These are phyloP conservation scores for Eucriotettix oculatus DNA, from an alignment of 2,888 invertebrate genomes.

Conservation along the genomic window DNA sequence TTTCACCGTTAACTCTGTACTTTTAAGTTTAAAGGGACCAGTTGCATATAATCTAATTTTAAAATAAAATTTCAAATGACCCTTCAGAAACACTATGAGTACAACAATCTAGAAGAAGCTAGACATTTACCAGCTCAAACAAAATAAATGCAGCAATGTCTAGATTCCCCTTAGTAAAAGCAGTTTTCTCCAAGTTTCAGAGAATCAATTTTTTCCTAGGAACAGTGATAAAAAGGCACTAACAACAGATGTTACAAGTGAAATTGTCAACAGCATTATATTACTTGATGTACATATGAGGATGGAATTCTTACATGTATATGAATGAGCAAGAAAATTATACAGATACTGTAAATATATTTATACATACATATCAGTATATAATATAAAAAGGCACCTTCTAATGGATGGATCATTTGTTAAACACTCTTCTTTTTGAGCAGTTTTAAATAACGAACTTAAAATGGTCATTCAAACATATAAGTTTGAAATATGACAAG, in stretches of 20 bases:
- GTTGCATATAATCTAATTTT: not conserved
- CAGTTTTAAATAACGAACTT: not conserved
- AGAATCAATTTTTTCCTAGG: not conserved
- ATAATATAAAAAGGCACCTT: conserved; percentile 5
- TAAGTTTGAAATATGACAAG: not conserved
- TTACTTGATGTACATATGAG: not conserved
- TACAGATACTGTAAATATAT: not conserved
- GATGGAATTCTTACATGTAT: not conserved
- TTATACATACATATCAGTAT: not conserved
- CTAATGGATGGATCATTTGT: conserved; percentile 4
- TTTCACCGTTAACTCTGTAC: not conserved
- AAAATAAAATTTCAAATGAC: not conserved
- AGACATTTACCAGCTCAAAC: not conserved
- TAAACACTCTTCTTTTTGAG: conserved; percentile 4
- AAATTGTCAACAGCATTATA: not conserved
- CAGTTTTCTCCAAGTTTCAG: not conserved
- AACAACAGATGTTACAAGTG: not conserved
- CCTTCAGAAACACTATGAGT: not conserved
- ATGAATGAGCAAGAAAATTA: not conserved
- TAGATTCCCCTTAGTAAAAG: not conserved
- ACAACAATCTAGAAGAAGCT: not conserved
- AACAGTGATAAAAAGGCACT: conserved; percentile 1
- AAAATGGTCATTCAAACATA: not conserved
- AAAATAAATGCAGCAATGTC: not conserved
- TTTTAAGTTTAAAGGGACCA: not conserved